Base-by-base conservation (phyloP, 2,888 invertebrate genomes). In the Leptopterna dolabrata region DNA sequence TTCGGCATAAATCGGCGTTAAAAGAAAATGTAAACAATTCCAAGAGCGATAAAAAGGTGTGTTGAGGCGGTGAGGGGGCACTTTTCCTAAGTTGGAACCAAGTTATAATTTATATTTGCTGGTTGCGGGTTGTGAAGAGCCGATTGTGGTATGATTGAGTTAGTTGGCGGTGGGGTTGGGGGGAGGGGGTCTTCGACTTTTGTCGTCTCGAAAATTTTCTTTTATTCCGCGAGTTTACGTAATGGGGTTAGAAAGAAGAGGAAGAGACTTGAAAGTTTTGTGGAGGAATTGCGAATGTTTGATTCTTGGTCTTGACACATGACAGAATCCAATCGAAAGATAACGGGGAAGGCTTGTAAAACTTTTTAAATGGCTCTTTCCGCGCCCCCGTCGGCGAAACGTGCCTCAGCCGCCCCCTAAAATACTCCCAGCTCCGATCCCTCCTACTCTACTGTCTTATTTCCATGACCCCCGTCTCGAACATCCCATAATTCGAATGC, bases 251-350 rank as follows among this genome's bases (percentile, higher is more conserved):
- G 55, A 78, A 43, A 41, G 83, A 36, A 76, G 71, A 83, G 71
- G 81, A 73, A 41, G 73, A 73, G 63, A 73, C 27, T 45, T 27
- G 85, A 76, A 73, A 85, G 76, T 73, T 85, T 73, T 71, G 55
- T 63, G 71, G 29, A 43, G 78, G 78, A 30, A 86, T 86, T 86
- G 76, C 63, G 55, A 78, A 51, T 55, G 78, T 86, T 86, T 86
- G 86, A 86, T 86, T 86, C 86, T 86, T 86, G 86, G 78, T 76
- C 78, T 73, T 86, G 86, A 86, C 86, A 86, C 86, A 78, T 86
- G 86, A 86, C 86, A 86, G 85, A 86, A 86, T 76, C 78, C 86
- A 86, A 86, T 86, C 86, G 86, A 80, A 80, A 86, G 86, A 86
- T 78, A 78, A 78, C 86, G 70, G 82, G 36, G 30, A 55, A n/a